Evolutionary conservation across 2,888 invertebrate species (phyloP), one percentile per base, ranked within the genome.

Genomic region (Eledona agricola): DNA sequence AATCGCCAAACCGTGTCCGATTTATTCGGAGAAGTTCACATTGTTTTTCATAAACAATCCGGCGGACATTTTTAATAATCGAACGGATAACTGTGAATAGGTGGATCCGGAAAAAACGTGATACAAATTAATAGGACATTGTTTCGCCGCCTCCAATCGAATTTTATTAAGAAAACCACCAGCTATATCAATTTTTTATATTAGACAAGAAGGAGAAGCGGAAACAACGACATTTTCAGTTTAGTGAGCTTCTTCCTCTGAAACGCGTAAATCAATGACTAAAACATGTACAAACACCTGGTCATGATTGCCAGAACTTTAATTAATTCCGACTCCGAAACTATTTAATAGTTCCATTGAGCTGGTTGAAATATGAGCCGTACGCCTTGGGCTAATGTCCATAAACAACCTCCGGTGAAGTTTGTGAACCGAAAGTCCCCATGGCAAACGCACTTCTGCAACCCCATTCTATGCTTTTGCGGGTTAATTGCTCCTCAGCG

Each of bases 311-410:
- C 32, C 29, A 49, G 54, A 49, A 49, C 51, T 55, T 51, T 51
- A 55, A 55, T 55, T 55, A 55, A 55, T 55, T 55, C 31, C 42
- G 11, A 26, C 38, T 54, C 50, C 26, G 35, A 50, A 54, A 54
- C 49, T 43, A 45, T 49, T 37, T 40, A 50, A 50, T 35, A 45
- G 42, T 54, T 54, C 35, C 42, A 50, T 45, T 45, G 40, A 42
- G 23, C 29, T 16, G 19, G 42, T 32, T 58, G 50, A 58, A 58
- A 51, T 58, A 58, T 52, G 49, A 55, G 51, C 42, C 51, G 40
- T 22, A 20, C 17, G 45, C 55, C 55, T 50, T 29, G 13, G 25
- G 55, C 51, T 38, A 32, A 46, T 20, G 46, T 26, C 46, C 43
- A 52, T 49, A 58, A 58, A 58, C 46, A 55, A 55, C 47, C 20